Conservation (phyloP, 2,888 invertebrate genomes). For the Steinernema carpocapsae region DNA sequence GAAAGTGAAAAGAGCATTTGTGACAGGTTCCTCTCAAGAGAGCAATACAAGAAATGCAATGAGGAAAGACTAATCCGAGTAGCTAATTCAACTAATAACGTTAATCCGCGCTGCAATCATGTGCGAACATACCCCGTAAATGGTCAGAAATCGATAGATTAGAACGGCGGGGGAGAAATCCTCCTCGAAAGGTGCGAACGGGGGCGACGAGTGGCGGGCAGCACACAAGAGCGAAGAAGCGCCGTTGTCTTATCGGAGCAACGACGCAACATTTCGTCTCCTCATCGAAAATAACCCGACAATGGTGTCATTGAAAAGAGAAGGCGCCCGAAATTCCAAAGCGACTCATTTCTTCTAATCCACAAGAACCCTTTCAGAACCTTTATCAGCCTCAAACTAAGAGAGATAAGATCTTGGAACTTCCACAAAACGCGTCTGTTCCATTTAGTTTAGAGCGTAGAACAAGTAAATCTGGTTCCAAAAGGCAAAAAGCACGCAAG, state of each 20-base stretch:
- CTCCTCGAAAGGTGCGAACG: slow-evolving; percentile 23
- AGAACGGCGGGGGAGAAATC: slow-evolving; percentile 14
- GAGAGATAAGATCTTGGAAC: slow-evolving; percentile 5
- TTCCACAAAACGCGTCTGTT: neutral
- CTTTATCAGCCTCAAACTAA: too few species aligned
- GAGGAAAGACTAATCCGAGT: too few species aligned
- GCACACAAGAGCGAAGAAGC: neutral
- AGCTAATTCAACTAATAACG: too few species aligned
- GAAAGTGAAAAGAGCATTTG: too few species aligned
- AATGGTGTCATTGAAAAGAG: slow-evolving; percentile 26
- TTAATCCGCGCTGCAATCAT: too few species aligned
- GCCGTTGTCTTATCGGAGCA: slow-evolving; percentile 19
- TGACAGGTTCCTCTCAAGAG: neutral
- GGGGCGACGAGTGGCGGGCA: neutral
- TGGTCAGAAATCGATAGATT: too few species aligned
- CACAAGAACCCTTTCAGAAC: neutral
- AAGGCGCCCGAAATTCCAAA: neutral
- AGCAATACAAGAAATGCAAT: too few species aligned
- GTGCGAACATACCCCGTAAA: too few species aligned
- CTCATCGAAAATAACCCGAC: slow-evolving; percentile 31
- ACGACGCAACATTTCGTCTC: slow-evolving; percentile 33
- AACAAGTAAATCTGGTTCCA: neutral
- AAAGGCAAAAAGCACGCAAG: neutral
- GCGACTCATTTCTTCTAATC: slow-evolving; percentile 22
- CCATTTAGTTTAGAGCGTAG: neutral